Percentiles rank a stretch among this genome's conserved stretches.
Evolutionary conservation across 2,888 invertebrate species (phyloP).

Genomic region (Epirrhoe tristata): DNA sequence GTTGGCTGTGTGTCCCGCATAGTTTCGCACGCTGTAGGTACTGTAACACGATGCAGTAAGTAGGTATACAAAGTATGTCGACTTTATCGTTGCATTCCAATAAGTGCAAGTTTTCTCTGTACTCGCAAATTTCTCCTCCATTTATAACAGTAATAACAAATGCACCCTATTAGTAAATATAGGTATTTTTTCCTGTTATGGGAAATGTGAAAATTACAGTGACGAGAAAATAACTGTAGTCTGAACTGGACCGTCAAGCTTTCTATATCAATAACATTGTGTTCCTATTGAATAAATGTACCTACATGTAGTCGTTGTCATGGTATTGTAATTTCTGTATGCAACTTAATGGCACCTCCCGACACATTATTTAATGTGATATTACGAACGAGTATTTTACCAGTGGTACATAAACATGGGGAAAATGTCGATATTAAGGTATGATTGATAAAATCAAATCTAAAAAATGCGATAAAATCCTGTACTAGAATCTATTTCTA

Average conservation of each 20-base stretch:
- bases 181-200: background rate
- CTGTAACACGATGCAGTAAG: constrained; percentile 25
- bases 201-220: background rate
- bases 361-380: too few relatives aligned
- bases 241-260: constrained; percentile 6
- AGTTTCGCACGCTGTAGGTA: constrained; percentile 31
- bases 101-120: background rate
- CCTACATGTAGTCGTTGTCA: background rate
- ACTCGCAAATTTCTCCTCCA: background rate
- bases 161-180: background rate
- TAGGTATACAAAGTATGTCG: constrained; percentile 17
- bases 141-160: background rate
- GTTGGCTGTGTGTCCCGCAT: constrained; percentile 32
- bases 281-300: background rate
- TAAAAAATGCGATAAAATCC: too few relatives aligned
- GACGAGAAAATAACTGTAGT: constrained; percentile 4
- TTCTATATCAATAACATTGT: constrained; percentile 6
- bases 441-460: too few relatives aligned
- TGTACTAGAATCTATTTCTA: too few relatives aligned
- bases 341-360: background rate
- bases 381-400: too few relatives aligned
- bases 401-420: too few relatives aligned
- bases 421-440: too few relatives aligned
- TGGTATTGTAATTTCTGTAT: background rate
- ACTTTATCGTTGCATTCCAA: constrained; percentile 14